These are phyloP conservation scores for Gadopsis bispinosus DNA, from an alignment of 2,797 vertebrate genomes.

Conservation along the genomic window DNA sequence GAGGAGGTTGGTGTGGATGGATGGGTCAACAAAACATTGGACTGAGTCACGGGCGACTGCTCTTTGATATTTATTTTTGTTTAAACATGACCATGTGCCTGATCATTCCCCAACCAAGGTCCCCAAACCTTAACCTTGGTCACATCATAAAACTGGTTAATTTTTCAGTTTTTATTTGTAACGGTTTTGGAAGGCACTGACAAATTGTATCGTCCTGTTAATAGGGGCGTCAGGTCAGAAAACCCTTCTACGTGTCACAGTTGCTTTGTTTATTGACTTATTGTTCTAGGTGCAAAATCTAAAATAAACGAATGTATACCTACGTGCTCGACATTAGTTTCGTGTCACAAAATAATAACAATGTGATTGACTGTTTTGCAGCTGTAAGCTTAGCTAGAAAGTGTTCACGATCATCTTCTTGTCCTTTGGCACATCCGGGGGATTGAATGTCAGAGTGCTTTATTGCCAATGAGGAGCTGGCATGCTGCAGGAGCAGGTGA, in stretches of 20 bases:
- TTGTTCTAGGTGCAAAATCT: neutral
- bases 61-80: neutral
- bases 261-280: neutral
- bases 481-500: slow-evolving; percentile 44
- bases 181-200: neutral
- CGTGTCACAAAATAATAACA: neutral
- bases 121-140: neutral
- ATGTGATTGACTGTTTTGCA: slow-evolving; percentile 2
- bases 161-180: neutral
- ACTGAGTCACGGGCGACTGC: no score
- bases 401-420: slow-evolving; percentile 23
- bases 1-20: neutral
- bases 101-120: neutral
- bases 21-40: no score
- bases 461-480: slow-evolving; percentile 20
- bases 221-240: neutral
- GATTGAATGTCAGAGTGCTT: slow-evolving; percentile 37
- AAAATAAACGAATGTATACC: neutral
- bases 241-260: neutral
- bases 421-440: slow-evolving; percentile 35
- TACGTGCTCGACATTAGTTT: neutral
- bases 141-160: neutral
- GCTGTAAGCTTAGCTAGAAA: slow-evolving; percentile 3
- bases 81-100: neutral
- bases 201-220: neutral